Percentiles rank a stretch among this genome's conserved stretches.
phyloP scores from a whole-genome alignment of 2,888 invertebrate genomes.

The Epinotia ramella region DNA sequence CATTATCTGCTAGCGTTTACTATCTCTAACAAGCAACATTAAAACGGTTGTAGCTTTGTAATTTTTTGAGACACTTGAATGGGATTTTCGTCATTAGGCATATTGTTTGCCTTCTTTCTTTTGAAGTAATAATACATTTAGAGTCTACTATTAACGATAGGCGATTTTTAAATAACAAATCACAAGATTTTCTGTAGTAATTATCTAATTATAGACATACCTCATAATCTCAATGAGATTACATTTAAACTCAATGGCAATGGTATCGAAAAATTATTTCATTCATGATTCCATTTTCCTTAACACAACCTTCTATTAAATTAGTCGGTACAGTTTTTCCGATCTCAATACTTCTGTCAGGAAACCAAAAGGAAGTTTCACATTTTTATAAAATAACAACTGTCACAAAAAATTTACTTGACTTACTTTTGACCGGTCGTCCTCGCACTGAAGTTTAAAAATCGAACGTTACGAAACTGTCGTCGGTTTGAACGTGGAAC shows the following conservation, averaged over 20 bases:
- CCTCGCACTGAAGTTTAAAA: constrained; percentile 33
- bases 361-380: neutral
- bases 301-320: constrained; percentile 8
- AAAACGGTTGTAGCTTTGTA: no score
- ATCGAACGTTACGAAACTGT: constrained; percentile 26
- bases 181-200: neutral
- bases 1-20: no score
- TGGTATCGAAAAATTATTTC: neutral
- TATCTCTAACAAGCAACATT: no score
- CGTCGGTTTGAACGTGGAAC: constrained; percentile 2
- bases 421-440: constrained; percentile 39
- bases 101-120: no score
- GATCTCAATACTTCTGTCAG: neutral
- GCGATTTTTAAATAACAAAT: neutral
- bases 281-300: constrained; percentile 24
- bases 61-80: no score
- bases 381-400: neutral
- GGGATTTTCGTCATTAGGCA: no score
- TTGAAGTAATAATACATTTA: no score
- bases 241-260: neutral
- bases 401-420: constrained; percentile 7
- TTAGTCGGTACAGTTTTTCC: neutral
- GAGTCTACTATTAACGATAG: neutral
- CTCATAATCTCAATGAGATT: neutral
- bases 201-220: no score